phyloP scores from a whole-genome alignment of 2,113 vertebrate species.

The Pleuronectes platessa region DNA sequence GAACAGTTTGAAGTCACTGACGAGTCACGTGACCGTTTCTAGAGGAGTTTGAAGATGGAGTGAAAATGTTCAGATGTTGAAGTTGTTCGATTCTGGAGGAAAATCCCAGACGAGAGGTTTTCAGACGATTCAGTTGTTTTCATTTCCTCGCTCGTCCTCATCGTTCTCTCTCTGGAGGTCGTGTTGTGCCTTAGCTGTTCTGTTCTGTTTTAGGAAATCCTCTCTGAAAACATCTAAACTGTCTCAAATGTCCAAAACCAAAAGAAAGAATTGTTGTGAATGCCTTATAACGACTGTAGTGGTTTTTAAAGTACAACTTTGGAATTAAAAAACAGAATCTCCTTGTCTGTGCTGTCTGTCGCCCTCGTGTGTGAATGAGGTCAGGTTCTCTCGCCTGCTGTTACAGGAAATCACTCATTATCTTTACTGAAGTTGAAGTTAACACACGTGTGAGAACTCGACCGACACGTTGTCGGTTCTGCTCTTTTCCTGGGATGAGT shows the following conservation, averaged over 20 bases:
- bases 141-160: background rate
- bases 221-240: slow-evolving; percentile 43
- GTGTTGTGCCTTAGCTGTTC: slow-evolving; percentile 68
- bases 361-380: too few species aligned
- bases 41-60: background rate
- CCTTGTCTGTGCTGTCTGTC: background rate
- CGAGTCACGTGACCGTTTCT: background rate
- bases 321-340: slow-evolving; percentile 51
- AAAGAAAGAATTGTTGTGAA: slow-evolving; percentile 35
- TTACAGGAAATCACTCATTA: too few species aligned
- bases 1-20: slow-evolving; percentile 24
- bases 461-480: too few species aligned
- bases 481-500: too few species aligned
- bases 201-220: slow-evolving; percentile 41
- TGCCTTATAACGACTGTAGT: slow-evolving; percentile 48
- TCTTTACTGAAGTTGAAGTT: too few species aligned
- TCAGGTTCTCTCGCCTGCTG: too few species aligned
- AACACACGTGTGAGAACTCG: too few species aligned
- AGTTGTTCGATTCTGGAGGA: too few species aligned
- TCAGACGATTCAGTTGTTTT: background rate
- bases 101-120: background rate
- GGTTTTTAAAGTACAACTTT: slow-evolving; percentile 46
- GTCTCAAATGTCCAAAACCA: slow-evolving; percentile 31
- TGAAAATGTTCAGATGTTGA: background rate
- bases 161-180: slow-evolving; percentile 27